Evolutionary conservation across 2,797 vertebrate species (phyloP), one percentile per base, ranked within the genome.

Genomic region (Pelochelys cantorii): DNA sequence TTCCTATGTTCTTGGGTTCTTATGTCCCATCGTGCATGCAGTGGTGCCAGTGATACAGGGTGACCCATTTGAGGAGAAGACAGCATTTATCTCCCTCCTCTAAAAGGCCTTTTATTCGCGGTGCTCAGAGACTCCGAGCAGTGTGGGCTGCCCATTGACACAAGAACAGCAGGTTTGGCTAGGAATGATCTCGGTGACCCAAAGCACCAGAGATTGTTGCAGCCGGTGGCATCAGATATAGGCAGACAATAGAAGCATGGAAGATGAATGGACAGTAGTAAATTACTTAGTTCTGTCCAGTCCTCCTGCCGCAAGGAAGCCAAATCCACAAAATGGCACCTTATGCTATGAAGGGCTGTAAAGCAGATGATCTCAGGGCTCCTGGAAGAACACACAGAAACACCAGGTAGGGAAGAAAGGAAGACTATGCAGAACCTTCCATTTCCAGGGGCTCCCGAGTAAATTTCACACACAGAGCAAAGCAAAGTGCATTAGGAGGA

Each of bases 31-130:
- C 7, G 3, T 56, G 56, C 17, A 17, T 34, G 75, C 78, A 82
- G 1, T 56, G 62, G 84, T 29, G 55, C 2, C 1, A 52, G 86
- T n/a, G 57, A 78, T n/a, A 18, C 29, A 34, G 60, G 75, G 74
- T 74, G 77, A 34, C 1, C 3, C 25, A 3, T 75, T 77, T 34
- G 31, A 81, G 31, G 14, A 7, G n/a, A 52, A 15, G 56, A 56
- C 10, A 56, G 55, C 48, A 20, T 6, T 13, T 0, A 1, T 23
- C 13, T 65, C 23, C 7, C 52, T 56, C 17, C 34, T 56, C n/a
- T 7, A 87, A 11, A 29, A 37, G 34, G 62, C 3, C 0, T 37
- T 25, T 48, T 48, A 2, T 87, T 52, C 34, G 6, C 25, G n/a
- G 23, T 7, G 3, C 8, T 27, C n/a, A 34, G 75, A 55, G 5